phyloP scores from a whole-genome alignment of 1,140 invertebrate species.

The Drosophila parvula region DNA sequence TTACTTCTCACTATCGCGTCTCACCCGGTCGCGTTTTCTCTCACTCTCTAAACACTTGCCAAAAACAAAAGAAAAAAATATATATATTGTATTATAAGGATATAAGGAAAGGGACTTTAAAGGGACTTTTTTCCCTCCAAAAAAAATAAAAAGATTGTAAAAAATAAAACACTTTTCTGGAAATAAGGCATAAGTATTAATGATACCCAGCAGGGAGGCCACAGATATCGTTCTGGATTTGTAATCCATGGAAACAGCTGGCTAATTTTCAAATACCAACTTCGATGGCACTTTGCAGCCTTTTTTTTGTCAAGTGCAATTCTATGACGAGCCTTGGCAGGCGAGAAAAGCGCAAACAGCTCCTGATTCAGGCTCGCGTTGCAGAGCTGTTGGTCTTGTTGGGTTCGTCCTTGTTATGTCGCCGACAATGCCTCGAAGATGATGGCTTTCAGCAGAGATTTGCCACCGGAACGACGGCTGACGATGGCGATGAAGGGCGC shows the following conservation, averaged over 20 bases:
- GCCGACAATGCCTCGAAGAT: constrained; percentile 75
- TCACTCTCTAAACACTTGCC: neutral
- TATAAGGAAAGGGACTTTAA: neutral
- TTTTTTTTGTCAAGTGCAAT: constrained; percentile 12
- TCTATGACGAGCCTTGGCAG: constrained; percentile 13
- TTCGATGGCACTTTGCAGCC: no score
- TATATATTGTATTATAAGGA: no score
- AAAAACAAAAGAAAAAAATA: no score
- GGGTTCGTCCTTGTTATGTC: constrained; percentile 71
- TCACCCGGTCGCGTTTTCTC: neutral
- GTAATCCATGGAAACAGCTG: no score
- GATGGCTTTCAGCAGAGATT: constrained; percentile 76
- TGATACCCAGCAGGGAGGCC: no score
- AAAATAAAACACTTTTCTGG: neutral
- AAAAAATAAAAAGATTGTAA: neutral
- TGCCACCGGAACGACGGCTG: constrained; percentile 34
- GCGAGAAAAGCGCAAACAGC: constrained; percentile 73
- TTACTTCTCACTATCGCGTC: constrained; percentile 26
- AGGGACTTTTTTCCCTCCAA: neutral
- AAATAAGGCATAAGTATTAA: no score
- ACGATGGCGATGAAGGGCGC: neutral
- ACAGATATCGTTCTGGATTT: neutral
- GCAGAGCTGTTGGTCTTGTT: constrained; percentile 11
- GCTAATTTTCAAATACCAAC: no score
- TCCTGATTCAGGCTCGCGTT: constrained; percentile 40